Evolutionary conservation across 1,140 invertebrate genomes (phyloP).

Genomic region (Conus ventricosus): DNA sequence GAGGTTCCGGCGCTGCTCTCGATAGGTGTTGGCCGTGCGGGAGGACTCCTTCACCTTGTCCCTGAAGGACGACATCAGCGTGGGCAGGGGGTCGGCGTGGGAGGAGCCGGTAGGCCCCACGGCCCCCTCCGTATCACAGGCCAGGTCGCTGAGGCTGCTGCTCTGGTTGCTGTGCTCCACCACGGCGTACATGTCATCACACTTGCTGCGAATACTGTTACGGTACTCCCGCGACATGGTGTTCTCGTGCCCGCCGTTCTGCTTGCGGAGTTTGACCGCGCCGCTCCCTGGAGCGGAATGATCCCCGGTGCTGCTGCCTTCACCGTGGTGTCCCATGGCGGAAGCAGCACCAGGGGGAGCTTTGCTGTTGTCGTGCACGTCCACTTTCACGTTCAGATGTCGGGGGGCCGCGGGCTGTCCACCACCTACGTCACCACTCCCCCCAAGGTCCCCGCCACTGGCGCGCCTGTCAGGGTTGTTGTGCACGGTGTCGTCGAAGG

Average conservation of each 20-base stretch:
- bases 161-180: not conserved
- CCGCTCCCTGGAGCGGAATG: not conserved
- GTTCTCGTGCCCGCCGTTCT: not conserved
- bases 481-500: slow-evolving; percentile 58
- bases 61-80: slow-evolving; percentile 50
- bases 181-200: slow-evolving; percentile 46
- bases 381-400: slow-evolving; percentile 45
- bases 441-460: slow-evolving; percentile 13
- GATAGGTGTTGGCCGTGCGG: slow-evolving; percentile 45
- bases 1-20: slow-evolving; percentile 43
- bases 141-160: slow-evolving; percentile 40
- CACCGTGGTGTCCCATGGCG: not conserved
- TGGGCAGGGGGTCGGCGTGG: slow-evolving; percentile 38
- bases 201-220: slow-evolving; percentile 51
- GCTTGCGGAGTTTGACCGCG: slow-evolving; percentile 9
- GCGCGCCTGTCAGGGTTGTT: slow-evolving; percentile 41
- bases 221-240: slow-evolving; percentile 45
- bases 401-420: not conserved
- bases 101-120: not conserved
- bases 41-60: slow-evolving; percentile 55
- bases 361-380: slow-evolving; percentile 42
- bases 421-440: not conserved
- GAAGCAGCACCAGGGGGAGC: not conserved
- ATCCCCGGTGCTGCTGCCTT: not conserved
- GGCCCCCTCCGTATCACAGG: slow-evolving; percentile 30